Conservation (phyloP, 2,888 invertebrate genomes). For the Xiphydria camelus region DNA sequence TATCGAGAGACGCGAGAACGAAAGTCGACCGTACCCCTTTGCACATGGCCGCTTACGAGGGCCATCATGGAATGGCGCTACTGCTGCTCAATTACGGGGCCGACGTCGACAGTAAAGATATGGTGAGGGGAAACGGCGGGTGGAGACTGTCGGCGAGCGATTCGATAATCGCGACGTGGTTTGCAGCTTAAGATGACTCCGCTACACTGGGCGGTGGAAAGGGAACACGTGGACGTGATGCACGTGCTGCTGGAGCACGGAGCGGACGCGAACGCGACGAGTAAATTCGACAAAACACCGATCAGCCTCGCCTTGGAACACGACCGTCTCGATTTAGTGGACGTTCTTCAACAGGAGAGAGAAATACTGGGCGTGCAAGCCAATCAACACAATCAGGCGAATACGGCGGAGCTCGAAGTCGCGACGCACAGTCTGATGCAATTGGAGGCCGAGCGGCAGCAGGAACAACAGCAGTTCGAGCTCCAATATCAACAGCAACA, state of each 20-base stretch:
- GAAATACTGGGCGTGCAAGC: conserved; percentile 39
- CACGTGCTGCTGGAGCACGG: conserved; percentile 72
- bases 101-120: conserved; percentile 75
- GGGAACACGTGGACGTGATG: conserved; percentile 73
- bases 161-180: too few relatives aligned
- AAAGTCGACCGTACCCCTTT: conserved; percentile 92
- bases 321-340: conserved; percentile 65
- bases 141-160: too few relatives aligned
- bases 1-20: conserved; percentile 84
- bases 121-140: too few relatives aligned
- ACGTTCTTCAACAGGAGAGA: conserved; percentile 61
- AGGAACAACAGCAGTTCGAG: conserved; percentile 40
- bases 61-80: conserved; percentile 75
- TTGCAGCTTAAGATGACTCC: conserved; percentile 84
- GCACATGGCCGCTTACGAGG: conserved; percentile 86
- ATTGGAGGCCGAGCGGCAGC: conserved; percentile 42
- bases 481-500: conserved; percentile 35
- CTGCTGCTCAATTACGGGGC: conserved; percentile 71
- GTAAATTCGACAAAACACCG: conserved; percentile 77
- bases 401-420: conserved; percentile 45
- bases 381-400: conserved; percentile 38
- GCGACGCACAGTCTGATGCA: conserved; percentile 52
- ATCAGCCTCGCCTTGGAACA: conserved; percentile 70
- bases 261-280: conserved; percentile 69
- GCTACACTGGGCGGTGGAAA: conserved; percentile 91